A percentile compares a stretch with the other conserved stretches of the same genome.
Conservation (phyloP, 2,113 vertebrate species). For the Falco punctatus region DNA sequence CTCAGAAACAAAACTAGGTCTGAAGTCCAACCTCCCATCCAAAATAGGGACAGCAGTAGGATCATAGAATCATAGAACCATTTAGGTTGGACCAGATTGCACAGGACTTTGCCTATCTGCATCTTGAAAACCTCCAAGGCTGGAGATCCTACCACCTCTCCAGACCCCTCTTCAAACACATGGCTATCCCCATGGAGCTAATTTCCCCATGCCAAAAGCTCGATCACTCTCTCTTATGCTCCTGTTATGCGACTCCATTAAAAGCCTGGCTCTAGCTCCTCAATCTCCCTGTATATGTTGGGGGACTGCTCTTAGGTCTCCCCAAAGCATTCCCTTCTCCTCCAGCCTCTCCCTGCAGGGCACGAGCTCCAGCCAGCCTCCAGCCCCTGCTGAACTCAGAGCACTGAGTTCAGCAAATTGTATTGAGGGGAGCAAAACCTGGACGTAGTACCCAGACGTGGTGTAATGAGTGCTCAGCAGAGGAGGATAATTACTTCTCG, state of each 20-base stretch:
- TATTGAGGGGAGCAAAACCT: background rate
- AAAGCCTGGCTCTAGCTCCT: background rate
- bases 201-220: background rate
- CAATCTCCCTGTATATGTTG: rapidly evolving
- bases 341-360: background rate
- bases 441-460: rapidly evolving
- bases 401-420: no score
- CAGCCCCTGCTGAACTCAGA: background rate
- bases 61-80: background rate
- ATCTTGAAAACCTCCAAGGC: background rate
- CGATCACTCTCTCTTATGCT: no score
- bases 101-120: background rate
- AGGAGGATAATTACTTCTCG: background rate
- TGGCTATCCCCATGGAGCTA: background rate
- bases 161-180: background rate
- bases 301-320: background rate
- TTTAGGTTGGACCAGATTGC: background rate
- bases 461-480: background rate
- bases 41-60: background rate
- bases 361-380: background rate
- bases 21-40: background rate
- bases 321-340: background rate
- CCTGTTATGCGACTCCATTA: background rate
- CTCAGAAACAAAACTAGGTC: background rate
- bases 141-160: background rate